Evolutionary conservation across 2,113 vertebrate species (phyloP), one percentile per base, ranked within the genome.

Genomic region (Pampusana beccarii): DNA sequence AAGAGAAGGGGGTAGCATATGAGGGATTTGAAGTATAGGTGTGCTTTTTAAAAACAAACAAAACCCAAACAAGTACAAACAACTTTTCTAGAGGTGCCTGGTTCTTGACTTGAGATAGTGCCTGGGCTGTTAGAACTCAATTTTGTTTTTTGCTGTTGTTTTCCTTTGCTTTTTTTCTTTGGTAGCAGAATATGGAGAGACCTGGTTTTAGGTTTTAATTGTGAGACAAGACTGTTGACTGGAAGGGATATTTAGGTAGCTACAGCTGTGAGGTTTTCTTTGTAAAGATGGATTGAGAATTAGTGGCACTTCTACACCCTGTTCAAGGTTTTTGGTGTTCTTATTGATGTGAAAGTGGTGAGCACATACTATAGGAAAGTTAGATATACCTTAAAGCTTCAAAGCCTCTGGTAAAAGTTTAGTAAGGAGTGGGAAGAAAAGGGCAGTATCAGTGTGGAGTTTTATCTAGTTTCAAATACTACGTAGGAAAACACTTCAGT

Each of bases 91-190:
- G 4, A 19, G 4, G 7, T 13, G 2, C 20, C 1, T 38, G 21
- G 4, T 1, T 72, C 5, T 3, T 31, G 38, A n/a, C 8, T 16
- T 25, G 23, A 53, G 8, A 6, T 67, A 3, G 6, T 18, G 24
- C 13, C 1, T 2, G 6, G 1, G 1, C 6, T 48, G 6, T 6
- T 88, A 26, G n/a, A 80, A 56, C 5, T 16, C 4, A 28, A 3
- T 70, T 74, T 2, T 79, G 3, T 11, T 51, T 3, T 40, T 56
- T 38, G 21, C 6, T 73, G 14, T 28, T 34, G 5, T 26, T 70
- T 31, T 34, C 11, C 18, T 53, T 74, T 75, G 6, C 1, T 23
- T 25, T 65, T 65, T 73, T 19, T 17, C 5, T 91, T 40, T 42
- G 9, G 1, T 31, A 16, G 9, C 10, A 38, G 13, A n/a, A 16